phyloP scores from a whole-genome alignment of 2,113 vertebrate species.

The Ptilorrhoa leucosticta region DNA sequence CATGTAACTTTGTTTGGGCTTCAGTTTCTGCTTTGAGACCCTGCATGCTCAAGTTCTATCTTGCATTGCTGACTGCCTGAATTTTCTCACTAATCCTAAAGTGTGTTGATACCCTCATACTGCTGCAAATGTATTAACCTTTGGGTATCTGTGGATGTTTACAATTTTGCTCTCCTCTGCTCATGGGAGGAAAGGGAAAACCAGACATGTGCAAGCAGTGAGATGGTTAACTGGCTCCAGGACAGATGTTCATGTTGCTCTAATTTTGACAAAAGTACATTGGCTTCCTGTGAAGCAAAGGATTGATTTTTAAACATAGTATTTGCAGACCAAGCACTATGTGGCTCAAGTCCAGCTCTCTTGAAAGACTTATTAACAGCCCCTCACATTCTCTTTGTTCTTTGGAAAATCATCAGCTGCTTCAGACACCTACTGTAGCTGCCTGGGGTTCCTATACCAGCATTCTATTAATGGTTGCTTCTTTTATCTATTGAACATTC shows the following conservation, averaged over 20 bases:
- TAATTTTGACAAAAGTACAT: conserved; percentile 59
- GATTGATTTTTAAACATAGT: conserved; percentile 63
- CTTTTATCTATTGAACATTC: background rate
- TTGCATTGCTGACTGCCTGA: background rate
- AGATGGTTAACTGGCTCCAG: conserved; percentile 40
- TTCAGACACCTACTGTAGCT: conserved; percentile 28
- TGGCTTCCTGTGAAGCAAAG: conserved; percentile 56
- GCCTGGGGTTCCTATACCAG: background rate
- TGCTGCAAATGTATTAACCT: background rate
- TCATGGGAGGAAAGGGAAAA: background rate
- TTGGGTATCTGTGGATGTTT: background rate
- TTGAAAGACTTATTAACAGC: conserved; percentile 54
- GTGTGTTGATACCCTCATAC: background rate
- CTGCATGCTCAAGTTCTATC: background rate
- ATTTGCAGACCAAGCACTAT: conserved; percentile 57
- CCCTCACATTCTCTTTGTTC: conserved; percentile 58
- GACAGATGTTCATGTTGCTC: conserved; percentile 32
- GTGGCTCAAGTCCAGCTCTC: conserved; percentile 47
- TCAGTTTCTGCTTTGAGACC: background rate
- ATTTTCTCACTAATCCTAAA: conserved; percentile 13
- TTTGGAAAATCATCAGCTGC: conserved; percentile 41
- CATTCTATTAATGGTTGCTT: background rate
- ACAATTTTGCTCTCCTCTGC: background rate
- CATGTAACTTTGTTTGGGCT: background rate
- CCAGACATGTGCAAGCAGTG: background rate